These are phyloP conservation scores for Zophobas atratus DNA, from an alignment of 1,140 invertebrate genomes.

Conservation along the genomic window DNA sequence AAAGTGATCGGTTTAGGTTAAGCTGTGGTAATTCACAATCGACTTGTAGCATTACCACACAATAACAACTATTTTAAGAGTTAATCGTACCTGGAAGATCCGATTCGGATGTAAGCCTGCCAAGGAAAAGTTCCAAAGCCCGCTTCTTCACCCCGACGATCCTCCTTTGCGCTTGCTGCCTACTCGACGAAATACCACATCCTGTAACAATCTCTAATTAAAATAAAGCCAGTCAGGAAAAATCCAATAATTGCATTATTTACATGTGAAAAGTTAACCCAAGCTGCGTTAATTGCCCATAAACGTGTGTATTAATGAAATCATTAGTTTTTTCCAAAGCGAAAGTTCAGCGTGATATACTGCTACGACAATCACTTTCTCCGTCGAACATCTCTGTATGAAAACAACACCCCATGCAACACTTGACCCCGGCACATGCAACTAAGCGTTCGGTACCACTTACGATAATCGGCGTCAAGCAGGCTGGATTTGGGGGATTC, in stretches of 20 bases:
- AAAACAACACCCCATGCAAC: conserved; percentile 34
- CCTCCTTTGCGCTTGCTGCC: conserved; percentile 87
- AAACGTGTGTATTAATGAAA: conserved; percentile 29
- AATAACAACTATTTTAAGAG: background rate
- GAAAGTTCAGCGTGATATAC: conserved; percentile 16
- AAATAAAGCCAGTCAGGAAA: conserved; percentile 13
- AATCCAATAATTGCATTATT: conserved; percentile 22
- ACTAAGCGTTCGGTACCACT: conserved; percentile 58
- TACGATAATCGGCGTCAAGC: conserved; percentile 63
- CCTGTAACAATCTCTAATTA: conserved; percentile 71
- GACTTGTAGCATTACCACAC: background rate
- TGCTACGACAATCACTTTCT: conserved; percentile 38
- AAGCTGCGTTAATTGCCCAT: conserved; percentile 29
- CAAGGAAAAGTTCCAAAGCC: conserved; percentile 96
- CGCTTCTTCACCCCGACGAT: conserved; percentile 95
- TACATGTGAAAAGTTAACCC: conserved; percentile 33
- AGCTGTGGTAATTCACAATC: background rate
- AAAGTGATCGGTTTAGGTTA: too few species aligned
- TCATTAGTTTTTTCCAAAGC: conserved; percentile 18
- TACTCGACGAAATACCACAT: conserved; percentile 87
- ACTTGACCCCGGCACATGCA: conserved; percentile 8
- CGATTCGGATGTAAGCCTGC: conserved; percentile 96
- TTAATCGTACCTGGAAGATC: conserved; percentile 77
- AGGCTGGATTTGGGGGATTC: conserved; percentile 70
- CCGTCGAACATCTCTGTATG: conserved; percentile 4